Evolutionary conservation across 2,113 vertebrate species (phyloP).

Genomic region (Cyanoderma ruficeps): DNA sequence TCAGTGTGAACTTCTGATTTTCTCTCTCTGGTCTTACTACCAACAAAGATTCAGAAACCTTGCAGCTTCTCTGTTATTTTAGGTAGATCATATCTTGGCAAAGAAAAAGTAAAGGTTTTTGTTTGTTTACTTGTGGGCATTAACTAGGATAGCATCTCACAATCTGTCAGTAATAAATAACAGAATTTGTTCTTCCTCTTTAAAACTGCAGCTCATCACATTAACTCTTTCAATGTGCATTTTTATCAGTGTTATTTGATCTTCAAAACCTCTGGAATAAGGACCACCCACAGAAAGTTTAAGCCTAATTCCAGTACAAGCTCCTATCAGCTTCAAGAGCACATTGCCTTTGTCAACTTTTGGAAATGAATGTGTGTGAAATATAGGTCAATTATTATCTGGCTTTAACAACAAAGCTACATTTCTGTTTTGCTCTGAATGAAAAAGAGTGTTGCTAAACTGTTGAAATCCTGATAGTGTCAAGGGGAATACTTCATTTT

Average conservation of each 20-base stretch:
- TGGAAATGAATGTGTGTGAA: background rate
- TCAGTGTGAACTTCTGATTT: background rate
- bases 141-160: background rate
- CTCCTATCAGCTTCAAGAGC: background rate
- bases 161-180: background rate
- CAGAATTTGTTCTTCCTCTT: background rate
- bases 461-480: background rate
- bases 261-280: background rate
- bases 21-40: background rate
- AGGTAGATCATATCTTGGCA: background rate
- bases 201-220: background rate
- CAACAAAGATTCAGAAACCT: background rate
- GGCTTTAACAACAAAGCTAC: background rate
- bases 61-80: background rate
- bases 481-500: background rate
- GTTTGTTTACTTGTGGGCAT: background rate
- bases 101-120: background rate
- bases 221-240: background rate
- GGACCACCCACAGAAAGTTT: background rate
- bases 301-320: background rate
- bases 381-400: constrained; percentile 32
- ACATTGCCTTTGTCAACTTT: background rate
- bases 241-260: background rate
- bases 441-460: background rate
- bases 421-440: background rate